A percentile compares a stretch with the other conserved stretches of the same genome.
phyloP scores from a whole-genome alignment of 1,140 invertebrate genomes.

The Cylas formicarius region DNA sequence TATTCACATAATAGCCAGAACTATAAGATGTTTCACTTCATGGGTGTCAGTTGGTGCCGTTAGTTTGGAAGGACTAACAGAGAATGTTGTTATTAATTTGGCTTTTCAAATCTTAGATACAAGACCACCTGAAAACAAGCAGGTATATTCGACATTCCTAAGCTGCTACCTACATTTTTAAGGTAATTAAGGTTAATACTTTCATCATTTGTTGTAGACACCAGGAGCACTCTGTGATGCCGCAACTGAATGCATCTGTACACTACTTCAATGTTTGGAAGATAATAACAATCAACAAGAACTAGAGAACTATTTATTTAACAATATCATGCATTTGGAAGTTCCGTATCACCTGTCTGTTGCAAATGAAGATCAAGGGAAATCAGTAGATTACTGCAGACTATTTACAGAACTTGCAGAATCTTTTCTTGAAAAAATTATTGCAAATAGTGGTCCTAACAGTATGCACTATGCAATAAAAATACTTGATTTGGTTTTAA shows the following conservation, averaged over 20 bases:
- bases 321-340: constrained; percentile 72
- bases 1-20: constrained; percentile 51
- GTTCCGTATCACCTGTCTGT: constrained; percentile 86
- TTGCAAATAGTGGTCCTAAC: constrained; percentile 49
- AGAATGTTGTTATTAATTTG: constrained; percentile 60
- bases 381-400: constrained; percentile 79
- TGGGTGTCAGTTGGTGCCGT: constrained; percentile 71
- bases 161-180: neutral
- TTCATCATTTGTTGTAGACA: constrained; percentile 11
- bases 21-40: constrained; percentile 71
- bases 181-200: neutral
- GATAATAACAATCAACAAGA: constrained; percentile 59
- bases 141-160: constrained; percentile 14
- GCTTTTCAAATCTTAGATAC: constrained; percentile 63
- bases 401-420: constrained; percentile 92
- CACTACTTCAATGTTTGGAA: constrained; percentile 72
- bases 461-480: constrained; percentile 74
- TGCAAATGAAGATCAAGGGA: constrained; percentile 85
- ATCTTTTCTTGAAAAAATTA: constrained; percentile 79
- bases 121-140: constrained; percentile 33
- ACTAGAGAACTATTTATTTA: constrained; percentile 73
- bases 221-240: constrained; percentile 75
- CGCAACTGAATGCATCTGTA: constrained; percentile 84
- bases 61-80: constrained; percentile 54
- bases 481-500: constrained; percentile 80